phyloP scores from a whole-genome alignment of 2,888 invertebrate genomes.

The Leptinotarsa juncta region DNA sequence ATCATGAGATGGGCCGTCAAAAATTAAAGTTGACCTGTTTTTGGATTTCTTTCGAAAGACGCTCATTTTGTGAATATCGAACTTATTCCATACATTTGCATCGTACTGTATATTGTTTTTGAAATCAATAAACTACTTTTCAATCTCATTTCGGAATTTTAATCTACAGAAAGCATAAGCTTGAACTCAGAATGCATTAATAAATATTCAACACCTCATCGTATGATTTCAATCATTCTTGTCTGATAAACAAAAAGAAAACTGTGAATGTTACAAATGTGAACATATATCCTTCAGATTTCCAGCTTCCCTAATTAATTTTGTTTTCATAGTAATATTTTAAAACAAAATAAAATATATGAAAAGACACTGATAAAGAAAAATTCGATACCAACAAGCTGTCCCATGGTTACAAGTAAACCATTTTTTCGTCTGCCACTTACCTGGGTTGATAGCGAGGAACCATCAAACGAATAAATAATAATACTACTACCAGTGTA shows the following conservation, averaged over 20 bases:
- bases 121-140: no score
- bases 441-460: background rate
- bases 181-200: no score
- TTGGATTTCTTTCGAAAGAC: no score
- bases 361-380: slow-evolving; percentile 12
- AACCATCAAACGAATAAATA: slow-evolving; percentile 11
- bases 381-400: slow-evolving; percentile 15
- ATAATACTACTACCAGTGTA: slow-evolving; percentile 21
- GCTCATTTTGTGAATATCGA: no score
- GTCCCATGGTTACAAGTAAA: slow-evolving; percentile 3
- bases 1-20: no score
- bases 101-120: no score
- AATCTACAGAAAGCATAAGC: no score
- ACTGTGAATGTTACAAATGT: background rate
- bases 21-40: no score
- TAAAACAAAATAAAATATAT: background rate
- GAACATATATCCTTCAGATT: background rate
- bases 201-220: no score
- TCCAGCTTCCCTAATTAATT: slow-evolving; percentile 1
- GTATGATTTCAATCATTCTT: no score
- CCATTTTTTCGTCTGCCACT: slow-evolving; percentile 13
- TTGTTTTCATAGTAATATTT: background rate
- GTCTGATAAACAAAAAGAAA: background rate
- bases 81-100: no score
- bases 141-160: no score